Conservation (phyloP, 2,888 invertebrate species). For the Poecilus cupreus region DNA sequence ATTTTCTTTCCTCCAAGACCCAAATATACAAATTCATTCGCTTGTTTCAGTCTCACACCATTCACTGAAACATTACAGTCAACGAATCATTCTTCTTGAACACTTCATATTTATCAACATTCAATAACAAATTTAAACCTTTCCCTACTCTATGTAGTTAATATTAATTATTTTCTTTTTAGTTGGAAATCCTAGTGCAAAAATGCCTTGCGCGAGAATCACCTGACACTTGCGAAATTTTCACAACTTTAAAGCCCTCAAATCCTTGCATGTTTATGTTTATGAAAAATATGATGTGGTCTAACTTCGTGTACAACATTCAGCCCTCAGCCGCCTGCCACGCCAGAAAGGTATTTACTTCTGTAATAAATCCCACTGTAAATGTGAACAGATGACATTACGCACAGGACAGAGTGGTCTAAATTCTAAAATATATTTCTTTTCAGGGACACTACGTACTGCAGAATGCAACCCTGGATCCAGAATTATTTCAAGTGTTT, state of each 20-base stretch:
- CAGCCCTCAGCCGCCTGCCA: not conserved
- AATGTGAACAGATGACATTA: too few relatives aligned
- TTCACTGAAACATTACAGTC: too few relatives aligned
- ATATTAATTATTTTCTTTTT: not conserved
- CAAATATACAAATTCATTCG: too few relatives aligned
- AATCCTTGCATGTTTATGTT: constrained; percentile 37
- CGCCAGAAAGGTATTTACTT: not conserved
- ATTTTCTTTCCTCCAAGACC: too few relatives aligned
- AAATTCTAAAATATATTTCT: not conserved
- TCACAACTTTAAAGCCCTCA: constrained; percentile 8
- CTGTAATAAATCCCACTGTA: not conserved
- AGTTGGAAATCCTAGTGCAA: constrained; percentile 9
- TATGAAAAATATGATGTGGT: constrained; percentile 39
- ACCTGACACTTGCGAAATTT: constrained; percentile 16
- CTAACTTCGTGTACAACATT: constrained; percentile 25
- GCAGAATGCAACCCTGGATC: constrained; percentile 13
- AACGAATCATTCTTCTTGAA: too few relatives aligned
- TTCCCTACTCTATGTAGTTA: too few relatives aligned
- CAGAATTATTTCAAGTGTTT: constrained; percentile 4
- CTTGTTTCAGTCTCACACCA: too few relatives aligned
- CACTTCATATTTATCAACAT: too few relatives aligned
- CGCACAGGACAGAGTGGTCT: too few relatives aligned
- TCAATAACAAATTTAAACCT: too few relatives aligned
- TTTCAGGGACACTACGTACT: constrained; percentile 17
- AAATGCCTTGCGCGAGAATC: not conserved